Percentiles rank a stretch among this genome's conserved stretches.
Conservation (phyloP, 2,888 invertebrate genomes). For the Tetheella fluctuosa region DNA sequence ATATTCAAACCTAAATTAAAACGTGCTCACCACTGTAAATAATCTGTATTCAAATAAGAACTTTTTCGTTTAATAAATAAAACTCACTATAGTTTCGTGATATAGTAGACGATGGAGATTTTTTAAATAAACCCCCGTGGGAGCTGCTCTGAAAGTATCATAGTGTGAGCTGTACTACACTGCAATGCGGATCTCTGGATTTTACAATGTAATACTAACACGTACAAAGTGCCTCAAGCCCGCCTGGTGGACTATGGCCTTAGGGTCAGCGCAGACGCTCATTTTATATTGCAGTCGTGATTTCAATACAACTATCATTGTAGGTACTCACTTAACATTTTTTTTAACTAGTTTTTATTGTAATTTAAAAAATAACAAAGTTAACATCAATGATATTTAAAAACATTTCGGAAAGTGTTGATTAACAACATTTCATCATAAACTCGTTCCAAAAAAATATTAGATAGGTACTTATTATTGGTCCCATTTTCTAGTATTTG, state of each 20-base stretch:
- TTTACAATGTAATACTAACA: slow-evolving; percentile 3
- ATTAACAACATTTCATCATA: too few relatives aligned
- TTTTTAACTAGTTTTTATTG: too few relatives aligned
- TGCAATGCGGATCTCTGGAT: slow-evolving; percentile 5
- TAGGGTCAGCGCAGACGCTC: not conserved
- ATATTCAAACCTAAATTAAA: too few relatives aligned
- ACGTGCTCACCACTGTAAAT: not conserved
- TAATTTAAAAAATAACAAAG: too few relatives aligned
- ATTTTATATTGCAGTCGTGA: not conserved
- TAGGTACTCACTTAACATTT: too few relatives aligned
- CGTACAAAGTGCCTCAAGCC: not conserved
- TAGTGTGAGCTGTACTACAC: not conserved
- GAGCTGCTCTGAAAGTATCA: not conserved
- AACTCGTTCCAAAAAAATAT: too few relatives aligned
- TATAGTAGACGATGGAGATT: not conserved
- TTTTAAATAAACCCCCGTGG: slow-evolving; percentile 1
- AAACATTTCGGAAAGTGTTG: too few relatives aligned
- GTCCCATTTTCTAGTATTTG: too few relatives aligned
- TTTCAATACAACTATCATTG: too few relatives aligned
- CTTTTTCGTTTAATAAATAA: slow-evolving; percentile 1
- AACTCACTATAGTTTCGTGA: not conserved
- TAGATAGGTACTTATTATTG: too few relatives aligned
- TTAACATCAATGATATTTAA: too few relatives aligned
- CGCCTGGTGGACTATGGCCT: not conserved
- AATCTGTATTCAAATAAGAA: not conserved